Evolutionary conservation across 64 coral and sea anemone species (phyloP).

Genomic region (Montipora foliosa): DNA sequence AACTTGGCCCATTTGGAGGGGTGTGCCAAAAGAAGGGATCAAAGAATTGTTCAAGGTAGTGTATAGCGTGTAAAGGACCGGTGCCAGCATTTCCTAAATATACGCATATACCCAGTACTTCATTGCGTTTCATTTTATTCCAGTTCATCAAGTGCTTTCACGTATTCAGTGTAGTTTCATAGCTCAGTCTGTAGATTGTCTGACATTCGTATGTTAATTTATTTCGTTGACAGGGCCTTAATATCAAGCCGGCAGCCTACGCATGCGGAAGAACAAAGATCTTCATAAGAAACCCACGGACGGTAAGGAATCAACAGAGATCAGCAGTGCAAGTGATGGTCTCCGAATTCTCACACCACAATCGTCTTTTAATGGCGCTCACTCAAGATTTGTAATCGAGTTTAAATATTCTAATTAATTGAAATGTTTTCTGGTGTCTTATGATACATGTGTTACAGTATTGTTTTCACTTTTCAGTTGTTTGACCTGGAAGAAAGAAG

Average conservation of each 20-base stretch:
- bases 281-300: conserved; percentile 96
- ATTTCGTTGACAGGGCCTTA: conserved; percentile 62
- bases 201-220: neutral
- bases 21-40: conserved; percentile 84
- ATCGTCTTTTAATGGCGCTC: no score
- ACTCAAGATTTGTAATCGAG: no score
- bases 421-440: neutral
- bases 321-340: neutral
- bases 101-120: no score
- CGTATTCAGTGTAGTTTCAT: no score
- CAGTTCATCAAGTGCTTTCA: no score
- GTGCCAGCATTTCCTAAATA: no score
- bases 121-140: no score
- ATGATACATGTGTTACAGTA: neutral
- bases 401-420: neutral
- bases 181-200: no score
- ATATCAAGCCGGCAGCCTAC: conserved; percentile 84
- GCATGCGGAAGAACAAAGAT: conserved; percentile 97
- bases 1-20: conserved; percentile 95
- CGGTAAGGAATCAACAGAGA: conserved; percentile 55
- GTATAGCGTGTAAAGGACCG: neutral
- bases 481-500: conserved; percentile 94
- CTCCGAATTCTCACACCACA: no score
- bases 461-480: conserved; percentile 60
- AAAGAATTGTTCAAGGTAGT: conserved; percentile 93